These are phyloP conservation scores for Pteronotus mesoamericanus DNA, from an alignment of 2,797 vertebrate genomes.

Conservation along the genomic window DNA sequence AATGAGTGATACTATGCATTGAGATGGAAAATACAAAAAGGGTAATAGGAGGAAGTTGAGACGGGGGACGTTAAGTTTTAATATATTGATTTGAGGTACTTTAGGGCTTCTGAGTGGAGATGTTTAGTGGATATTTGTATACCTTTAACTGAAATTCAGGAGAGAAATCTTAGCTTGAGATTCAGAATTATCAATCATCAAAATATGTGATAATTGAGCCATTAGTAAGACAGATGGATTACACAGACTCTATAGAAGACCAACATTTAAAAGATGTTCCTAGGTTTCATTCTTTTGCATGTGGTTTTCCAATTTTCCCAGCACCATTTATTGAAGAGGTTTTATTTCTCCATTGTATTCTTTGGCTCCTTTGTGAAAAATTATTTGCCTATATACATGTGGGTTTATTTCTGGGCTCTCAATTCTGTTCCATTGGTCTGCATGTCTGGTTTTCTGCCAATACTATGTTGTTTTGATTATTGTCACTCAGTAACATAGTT, in stretches of 20 bases:
- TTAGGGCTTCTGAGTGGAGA: neutral
- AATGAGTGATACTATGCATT: neutral
- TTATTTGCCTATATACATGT: neutral
- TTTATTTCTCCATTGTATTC: neutral
- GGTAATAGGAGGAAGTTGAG: neutral
- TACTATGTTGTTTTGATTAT: neutral
- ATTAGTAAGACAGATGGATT: neutral
- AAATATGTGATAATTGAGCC: neutral
- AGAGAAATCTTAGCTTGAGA: neutral
- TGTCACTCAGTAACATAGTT: neutral
- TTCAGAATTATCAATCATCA: neutral
- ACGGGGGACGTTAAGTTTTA: neutral
- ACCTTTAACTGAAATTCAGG: neutral
- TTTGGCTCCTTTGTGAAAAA: neutral
- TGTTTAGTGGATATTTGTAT: neutral
- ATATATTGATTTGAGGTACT: neutral
- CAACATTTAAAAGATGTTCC: neutral
- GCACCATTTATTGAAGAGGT: neutral
- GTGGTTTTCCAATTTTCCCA: neutral
- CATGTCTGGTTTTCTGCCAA: neutral
- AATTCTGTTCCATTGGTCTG: neutral
- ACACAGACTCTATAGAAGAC: neutral
- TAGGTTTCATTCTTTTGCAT: neutral
- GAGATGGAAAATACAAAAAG: neutral
- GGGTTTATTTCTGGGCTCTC: neutral